Conservation (phyloP, 1,140 invertebrate genomes). For the Zaprionus lachaisei region DNA sequence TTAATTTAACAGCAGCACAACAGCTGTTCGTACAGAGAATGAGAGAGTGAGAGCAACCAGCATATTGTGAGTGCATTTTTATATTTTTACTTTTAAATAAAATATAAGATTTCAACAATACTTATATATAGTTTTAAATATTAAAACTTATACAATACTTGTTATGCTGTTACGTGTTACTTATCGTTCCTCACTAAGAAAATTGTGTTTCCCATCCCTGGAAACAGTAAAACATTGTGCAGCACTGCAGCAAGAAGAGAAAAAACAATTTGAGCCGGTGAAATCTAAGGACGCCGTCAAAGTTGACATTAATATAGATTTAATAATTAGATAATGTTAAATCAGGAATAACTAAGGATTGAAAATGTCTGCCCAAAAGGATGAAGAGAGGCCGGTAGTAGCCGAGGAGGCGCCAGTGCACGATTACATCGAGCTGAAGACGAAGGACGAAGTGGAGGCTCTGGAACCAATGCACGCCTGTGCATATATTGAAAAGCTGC, state of each 20-base stretch:
- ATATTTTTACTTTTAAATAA: no score
- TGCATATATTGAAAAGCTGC: slow-evolving; percentile 63
- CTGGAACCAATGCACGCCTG: slow-evolving; percentile 49
- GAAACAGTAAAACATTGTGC: background rate
- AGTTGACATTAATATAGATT: background rate
- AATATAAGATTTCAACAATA: background rate
- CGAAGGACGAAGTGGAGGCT: slow-evolving; percentile 42
- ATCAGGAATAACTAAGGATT: background rate
- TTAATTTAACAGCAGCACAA: background rate
- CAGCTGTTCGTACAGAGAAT: background rate
- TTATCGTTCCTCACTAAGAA: background rate
- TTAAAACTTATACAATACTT: background rate
- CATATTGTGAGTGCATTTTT: background rate
- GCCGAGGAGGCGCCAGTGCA: slow-evolving; percentile 31
- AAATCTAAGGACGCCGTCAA: background rate
- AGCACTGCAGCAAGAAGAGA: background rate
- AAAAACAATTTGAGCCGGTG: background rate
- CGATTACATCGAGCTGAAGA: slow-evolving; percentile 63
- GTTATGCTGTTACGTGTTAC: background rate
- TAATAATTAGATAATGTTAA: background rate
- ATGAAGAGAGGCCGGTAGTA: slow-evolving; percentile 4
- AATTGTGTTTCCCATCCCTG: background rate
- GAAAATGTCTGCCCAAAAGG: slow-evolving; percentile 25
- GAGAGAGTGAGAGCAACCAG: background rate
- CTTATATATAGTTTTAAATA: background rate